Conservation (phyloP, 2,888 invertebrate genomes). For the Enoplolaimus lenunculus region DNA sequence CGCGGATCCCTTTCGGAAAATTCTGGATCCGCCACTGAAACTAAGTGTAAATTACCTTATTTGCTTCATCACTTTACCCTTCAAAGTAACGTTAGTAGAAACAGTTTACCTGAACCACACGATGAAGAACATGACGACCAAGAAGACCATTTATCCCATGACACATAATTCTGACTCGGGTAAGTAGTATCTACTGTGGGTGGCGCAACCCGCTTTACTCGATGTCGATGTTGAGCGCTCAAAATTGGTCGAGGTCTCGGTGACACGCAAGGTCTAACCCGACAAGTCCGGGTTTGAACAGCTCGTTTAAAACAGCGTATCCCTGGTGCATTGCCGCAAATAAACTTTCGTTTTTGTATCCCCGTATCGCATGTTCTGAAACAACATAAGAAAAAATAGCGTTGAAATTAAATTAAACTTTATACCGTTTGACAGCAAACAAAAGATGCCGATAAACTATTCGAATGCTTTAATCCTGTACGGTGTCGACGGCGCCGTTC, state of each 20-base stretch:
- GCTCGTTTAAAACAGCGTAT: neutral
- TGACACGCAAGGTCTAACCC: neutral
- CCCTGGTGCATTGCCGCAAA: neutral
- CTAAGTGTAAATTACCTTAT: too few relatives aligned
- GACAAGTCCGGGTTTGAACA: neutral
- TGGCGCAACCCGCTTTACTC: neutral
- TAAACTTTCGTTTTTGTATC: neutral
- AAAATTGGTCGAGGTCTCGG: neutral
- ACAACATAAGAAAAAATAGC: neutral
- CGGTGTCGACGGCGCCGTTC: too few relatives aligned
- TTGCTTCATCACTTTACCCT: too few relatives aligned
- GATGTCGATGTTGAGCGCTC: neutral
- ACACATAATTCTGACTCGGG: neutral
- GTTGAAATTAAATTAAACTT: too few relatives aligned
- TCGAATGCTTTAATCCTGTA: too few relatives aligned
- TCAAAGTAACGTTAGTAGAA: neutral
- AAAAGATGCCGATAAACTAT: too few relatives aligned
- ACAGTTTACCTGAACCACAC: neutral
- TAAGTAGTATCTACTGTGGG: neutral
- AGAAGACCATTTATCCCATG: neutral
- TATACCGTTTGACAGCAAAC: too few relatives aligned
- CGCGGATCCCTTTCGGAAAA: too few relatives aligned
- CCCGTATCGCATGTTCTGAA: neutral
- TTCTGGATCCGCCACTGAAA: too few relatives aligned
- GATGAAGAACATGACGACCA: neutral